These are phyloP conservation scores for Sciurus carolinensis DNA, from an alignment of 2,797 vertebrate genomes.

Conservation along the genomic window DNA sequence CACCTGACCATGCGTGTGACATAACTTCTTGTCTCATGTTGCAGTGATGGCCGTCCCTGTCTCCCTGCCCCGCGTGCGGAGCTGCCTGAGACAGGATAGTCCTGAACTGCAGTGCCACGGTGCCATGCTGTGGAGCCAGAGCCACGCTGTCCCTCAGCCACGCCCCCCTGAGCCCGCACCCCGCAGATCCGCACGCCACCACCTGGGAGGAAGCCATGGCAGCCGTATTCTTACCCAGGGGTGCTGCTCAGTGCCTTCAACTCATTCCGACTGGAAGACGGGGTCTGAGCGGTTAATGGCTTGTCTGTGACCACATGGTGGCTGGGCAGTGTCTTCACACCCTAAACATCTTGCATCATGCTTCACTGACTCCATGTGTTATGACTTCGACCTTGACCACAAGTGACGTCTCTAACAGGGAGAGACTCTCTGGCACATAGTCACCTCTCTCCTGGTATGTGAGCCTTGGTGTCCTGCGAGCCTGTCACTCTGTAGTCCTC, in stretches of 20 bases:
- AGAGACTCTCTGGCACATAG: not conserved
- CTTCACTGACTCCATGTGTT: not conserved
- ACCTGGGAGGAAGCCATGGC: rapidly evolving
- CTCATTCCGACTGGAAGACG: not conserved
- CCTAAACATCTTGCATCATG: rapidly evolving
- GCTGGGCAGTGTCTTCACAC: not conserved
- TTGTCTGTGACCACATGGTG: rapidly evolving
- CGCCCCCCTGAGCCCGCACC: not conserved
- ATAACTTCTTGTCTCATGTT: not conserved
- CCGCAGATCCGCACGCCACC: rapidly evolving
- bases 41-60: no score
- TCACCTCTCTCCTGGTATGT: not conserved
- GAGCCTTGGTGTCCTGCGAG: not conserved
- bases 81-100: not conserved
- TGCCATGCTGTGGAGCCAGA: no score
- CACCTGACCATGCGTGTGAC: not conserved
- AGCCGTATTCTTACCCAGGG: rapidly evolving
- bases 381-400: not conserved
- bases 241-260: not conserved
- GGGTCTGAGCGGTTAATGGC: not conserved
- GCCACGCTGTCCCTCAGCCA: not conserved
- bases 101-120: not conserved
- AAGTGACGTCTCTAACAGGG: not conserved
- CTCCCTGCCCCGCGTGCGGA: not conserved
- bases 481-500: not conserved